phyloP scores from a whole-genome alignment of 2,113 vertebrate species.

The Mionectes macconnelli region DNA sequence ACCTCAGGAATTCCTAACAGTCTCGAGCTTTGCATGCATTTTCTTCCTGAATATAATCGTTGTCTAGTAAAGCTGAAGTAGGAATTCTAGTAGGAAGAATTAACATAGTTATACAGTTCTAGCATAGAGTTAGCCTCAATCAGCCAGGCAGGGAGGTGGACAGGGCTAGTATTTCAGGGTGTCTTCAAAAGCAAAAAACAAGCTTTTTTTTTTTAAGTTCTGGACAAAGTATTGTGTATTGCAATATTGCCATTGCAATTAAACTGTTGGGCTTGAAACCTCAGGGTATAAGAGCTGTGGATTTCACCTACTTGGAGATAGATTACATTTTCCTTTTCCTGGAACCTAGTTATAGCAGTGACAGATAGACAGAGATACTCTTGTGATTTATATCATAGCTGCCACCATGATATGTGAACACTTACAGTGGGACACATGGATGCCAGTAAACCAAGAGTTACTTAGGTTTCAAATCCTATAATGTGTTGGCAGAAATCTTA shows the following conservation, averaged over 20 bases:
- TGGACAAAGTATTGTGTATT: background rate
- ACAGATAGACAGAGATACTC: background rate
- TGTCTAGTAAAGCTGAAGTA: background rate
- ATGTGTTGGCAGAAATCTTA: slow-evolving; percentile 34
- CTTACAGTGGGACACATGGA: background rate
- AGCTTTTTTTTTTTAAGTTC: background rate
- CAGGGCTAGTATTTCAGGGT: background rate
- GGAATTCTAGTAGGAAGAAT: no score
- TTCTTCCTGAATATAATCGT: background rate
- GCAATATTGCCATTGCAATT: background rate
- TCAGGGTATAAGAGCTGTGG: background rate
- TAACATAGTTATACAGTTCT: background rate
- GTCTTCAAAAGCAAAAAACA: background rate
- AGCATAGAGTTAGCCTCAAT: background rate
- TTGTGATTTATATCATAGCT: slow-evolving; percentile 28
- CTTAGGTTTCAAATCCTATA: slow-evolving; percentile 23
- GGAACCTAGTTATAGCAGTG: background rate
- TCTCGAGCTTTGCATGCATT: background rate
- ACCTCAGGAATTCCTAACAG: background rate
- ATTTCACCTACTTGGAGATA: background rate
- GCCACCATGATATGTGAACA: background rate
- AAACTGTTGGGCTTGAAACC: background rate
- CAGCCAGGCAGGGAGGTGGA: background rate
- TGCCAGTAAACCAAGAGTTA: slow-evolving; percentile 30
- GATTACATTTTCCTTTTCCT: background rate